Percentiles rank a stretch among this genome's conserved stretches.
Conservation (phyloP, 2,888 invertebrate species). For the Sesia bembeciformis region DNA sequence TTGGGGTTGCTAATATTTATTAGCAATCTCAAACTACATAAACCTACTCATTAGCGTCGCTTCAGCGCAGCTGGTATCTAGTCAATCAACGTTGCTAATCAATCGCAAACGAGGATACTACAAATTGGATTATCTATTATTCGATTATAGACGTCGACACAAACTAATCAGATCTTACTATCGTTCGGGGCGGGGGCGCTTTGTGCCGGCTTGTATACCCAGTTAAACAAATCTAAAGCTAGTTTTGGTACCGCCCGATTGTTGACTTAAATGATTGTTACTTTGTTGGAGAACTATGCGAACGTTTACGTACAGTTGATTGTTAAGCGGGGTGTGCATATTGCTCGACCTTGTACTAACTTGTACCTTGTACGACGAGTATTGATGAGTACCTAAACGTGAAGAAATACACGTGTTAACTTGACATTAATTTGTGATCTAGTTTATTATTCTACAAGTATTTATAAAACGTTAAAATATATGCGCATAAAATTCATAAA, state of each 20-base stretch:
- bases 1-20: too few species aligned
- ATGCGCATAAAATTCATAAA: too few species aligned
- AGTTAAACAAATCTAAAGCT: conserved; percentile 30
- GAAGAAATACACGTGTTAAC: too few species aligned
- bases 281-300: conserved; percentile 7
- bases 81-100: conserved; percentile 19
- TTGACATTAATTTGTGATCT: too few species aligned
- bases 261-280: conserved; percentile 20
- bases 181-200: conserved; percentile 17
- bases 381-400: too few species aligned
- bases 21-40: too few species aligned
- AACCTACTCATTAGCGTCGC: not conserved
- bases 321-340: too few species aligned
- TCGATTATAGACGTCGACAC: conserved; percentile 33
- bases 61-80: conserved; percentile 9
- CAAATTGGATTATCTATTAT: conserved; percentile 41
- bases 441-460: too few species aligned
- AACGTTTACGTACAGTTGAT: too few species aligned
- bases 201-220: conserved; percentile 16
- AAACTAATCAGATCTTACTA: conserved; percentile 30
- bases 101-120: conserved; percentile 26
- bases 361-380: too few species aligned
- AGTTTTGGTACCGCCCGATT: conserved; percentile 25
- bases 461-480: too few species aligned
- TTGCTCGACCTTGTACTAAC: too few species aligned